Evolutionary conservation across 2,113 vertebrate genomes (phyloP).

Genomic region (Aptenodytes forsteri): DNA sequence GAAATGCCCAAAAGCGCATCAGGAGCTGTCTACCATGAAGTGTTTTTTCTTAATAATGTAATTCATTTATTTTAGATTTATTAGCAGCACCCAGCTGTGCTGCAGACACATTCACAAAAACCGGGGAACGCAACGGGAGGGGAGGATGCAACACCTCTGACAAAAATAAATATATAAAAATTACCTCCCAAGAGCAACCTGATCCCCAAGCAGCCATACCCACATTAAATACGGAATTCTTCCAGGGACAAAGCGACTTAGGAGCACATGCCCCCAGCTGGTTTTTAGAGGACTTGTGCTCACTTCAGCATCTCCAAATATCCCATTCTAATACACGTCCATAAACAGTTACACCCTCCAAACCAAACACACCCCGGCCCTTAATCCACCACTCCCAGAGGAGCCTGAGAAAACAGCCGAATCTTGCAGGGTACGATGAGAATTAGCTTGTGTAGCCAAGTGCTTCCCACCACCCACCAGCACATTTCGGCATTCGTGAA

Average conservation of each 20-base stretch:
- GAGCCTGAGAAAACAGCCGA: background rate
- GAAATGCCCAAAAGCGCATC: background rate
- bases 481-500: fast-evolving
- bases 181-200: background rate
- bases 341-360: background rate
- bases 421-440: background rate
- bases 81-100: background rate
- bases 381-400: background rate
- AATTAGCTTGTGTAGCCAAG: background rate
- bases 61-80: background rate
- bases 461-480: background rate
- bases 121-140: fast-evolving
- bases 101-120: background rate
- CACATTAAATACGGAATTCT: fast-evolving
- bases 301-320: background rate
- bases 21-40: background rate
- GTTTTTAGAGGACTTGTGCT: background rate
- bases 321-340: background rate
- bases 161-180: background rate
- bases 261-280: background rate
- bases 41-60: background rate
- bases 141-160: background rate
- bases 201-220: background rate
- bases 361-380: background rate
- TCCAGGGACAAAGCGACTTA: background rate